Percentiles rank a stretch among this genome's conserved stretches.
Conservation (phyloP, 2,888 invertebrate species). For the Tipula helvola region DNA sequence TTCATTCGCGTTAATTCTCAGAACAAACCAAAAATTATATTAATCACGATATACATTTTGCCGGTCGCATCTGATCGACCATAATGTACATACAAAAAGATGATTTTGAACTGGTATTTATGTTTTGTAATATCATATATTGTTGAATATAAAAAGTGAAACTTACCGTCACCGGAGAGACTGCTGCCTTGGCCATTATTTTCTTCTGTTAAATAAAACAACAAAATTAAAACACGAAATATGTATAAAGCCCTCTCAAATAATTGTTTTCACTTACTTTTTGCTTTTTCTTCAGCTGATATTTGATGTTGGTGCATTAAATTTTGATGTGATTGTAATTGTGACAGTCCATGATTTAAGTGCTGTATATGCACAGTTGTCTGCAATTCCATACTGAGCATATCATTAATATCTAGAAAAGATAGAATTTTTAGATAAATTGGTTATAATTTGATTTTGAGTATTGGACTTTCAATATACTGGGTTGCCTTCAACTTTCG, state of each 20-base stretch:
- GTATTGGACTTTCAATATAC: too few relatives aligned
- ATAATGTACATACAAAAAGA: neutral
- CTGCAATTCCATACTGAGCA: slow-evolving; percentile 33
- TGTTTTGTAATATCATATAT: neutral
- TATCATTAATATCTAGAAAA: slow-evolving; percentile 20
- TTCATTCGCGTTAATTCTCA: too few relatives aligned
- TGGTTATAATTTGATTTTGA: too few relatives aligned
- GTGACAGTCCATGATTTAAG: slow-evolving; percentile 25
- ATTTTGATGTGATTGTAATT: slow-evolving; percentile 13
- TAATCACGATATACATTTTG: neutral
- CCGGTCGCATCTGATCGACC: neutral
- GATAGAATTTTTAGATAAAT: neutral
- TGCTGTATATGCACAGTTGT: slow-evolving; percentile 27
- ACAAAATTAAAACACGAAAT: neutral
- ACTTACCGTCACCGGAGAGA: slow-evolving; percentile 34
- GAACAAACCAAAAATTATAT: neutral
- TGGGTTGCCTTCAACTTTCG: too few relatives aligned
- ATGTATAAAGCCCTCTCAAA: too few relatives aligned
- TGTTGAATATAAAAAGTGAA: neutral
- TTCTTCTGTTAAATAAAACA: slow-evolving; percentile 27
- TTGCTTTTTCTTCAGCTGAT: neutral
- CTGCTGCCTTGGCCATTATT: slow-evolving; percentile 33
- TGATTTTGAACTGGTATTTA: neutral
- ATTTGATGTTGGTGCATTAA: slow-evolving; percentile 7
- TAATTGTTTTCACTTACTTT: neutral